These are phyloP conservation scores for Brachystomella parvula DNA, from an alignment of 1,140 invertebrate species.

Conservation along the genomic window DNA sequence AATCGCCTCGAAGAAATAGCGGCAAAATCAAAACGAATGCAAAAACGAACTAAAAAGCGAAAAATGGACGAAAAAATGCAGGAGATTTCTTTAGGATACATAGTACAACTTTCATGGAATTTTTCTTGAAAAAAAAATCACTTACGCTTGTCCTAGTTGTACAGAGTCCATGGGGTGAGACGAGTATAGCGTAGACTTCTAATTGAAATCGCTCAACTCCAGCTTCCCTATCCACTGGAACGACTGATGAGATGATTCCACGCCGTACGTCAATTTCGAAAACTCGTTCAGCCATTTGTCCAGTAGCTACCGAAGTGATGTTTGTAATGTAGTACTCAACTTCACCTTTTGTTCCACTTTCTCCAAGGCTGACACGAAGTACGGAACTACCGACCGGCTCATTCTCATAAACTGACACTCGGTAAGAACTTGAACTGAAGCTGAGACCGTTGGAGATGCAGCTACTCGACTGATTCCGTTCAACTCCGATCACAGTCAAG, in stretches of 20 bases:
- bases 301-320: conserved; percentile 58
- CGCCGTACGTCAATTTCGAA: conserved; percentile 82
- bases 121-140: neutral
- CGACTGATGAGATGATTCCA: conserved; percentile 78
- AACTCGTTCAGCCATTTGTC: conserved; percentile 65
- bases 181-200: conserved; percentile 70
- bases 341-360: conserved; percentile 41
- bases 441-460: conserved; percentile 36
- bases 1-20: neutral
- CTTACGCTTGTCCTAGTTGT: conserved; percentile 63
- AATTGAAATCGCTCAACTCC: conserved; percentile 68
- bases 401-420: conserved; percentile 72
- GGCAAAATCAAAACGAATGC: neutral
- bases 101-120: too few relatives aligned
- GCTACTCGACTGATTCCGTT: conserved; percentile 15
- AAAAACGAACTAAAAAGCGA: neutral
- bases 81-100: too few relatives aligned
- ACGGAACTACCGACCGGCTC: conserved; percentile 74
- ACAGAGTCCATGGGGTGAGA: conserved; percentile 51
- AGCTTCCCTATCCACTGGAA: conserved; percentile 72
- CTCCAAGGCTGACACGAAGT: conserved; percentile 54
- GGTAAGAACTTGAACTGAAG: conserved; percentile 46
- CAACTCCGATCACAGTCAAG: conserved; percentile 32
- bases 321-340: conserved; percentile 89
- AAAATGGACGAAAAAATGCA: neutral